Percentiles rank a stretch among this genome's conserved stretches.
phyloP scores from a whole-genome alignment of 2,113 vertebrate species.

The Podarcis cretensis region DNA sequence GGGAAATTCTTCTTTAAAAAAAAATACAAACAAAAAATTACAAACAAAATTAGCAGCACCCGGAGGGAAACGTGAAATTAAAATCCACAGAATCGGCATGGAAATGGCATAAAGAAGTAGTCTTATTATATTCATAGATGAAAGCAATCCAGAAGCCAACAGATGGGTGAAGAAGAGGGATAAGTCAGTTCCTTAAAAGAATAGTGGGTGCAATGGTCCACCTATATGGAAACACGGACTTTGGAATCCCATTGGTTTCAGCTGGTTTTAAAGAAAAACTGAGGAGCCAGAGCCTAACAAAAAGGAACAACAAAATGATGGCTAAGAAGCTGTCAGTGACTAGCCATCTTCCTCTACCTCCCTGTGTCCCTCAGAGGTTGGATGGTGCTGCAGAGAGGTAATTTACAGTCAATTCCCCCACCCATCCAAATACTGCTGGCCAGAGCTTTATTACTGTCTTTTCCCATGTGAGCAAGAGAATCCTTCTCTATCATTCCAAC shows the following conservation, averaged over 20 bases:
- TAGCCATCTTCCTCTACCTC: neutral
- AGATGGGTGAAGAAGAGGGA: too few species aligned
- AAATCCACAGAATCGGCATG: neutral
- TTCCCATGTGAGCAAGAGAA: neutral
- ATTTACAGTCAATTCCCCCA: neutral
- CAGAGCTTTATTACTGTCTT: too few species aligned
- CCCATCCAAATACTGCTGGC: neutral
- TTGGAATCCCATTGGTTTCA: neutral
- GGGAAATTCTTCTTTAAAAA: neutral
- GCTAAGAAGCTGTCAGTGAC: neutral
- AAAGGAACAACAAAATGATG: neutral
- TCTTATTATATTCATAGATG: neutral
- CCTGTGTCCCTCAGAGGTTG: neutral
- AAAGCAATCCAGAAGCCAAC: accelerated
- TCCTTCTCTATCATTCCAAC: neutral
- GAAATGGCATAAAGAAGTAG: neutral
- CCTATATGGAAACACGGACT: neutral
- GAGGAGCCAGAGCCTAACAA: neutral
- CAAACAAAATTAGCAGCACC: accelerated
- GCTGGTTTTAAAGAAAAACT: neutral
- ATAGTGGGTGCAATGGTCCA: neutral
- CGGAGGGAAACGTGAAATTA: neutral
- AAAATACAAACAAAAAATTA: neutral
- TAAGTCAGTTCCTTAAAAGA: neutral
- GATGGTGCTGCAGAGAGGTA: neutral